Percentiles rank a stretch among this genome's conserved stretches.
phyloP scores from a whole-genome alignment of 1,140 invertebrate species.

The Eubasilissa regina region DNA sequence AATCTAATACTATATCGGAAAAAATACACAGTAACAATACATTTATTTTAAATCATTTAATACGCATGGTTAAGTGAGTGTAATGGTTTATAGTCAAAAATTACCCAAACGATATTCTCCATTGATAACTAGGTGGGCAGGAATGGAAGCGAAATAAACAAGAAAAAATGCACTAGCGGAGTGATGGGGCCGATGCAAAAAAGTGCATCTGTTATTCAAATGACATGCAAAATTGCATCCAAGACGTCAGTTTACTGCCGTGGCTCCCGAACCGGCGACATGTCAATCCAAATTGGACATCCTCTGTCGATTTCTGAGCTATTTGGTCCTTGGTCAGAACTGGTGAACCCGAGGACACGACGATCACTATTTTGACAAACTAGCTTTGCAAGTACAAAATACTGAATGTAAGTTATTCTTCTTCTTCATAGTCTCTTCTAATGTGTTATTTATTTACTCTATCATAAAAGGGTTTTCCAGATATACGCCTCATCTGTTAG shows the following conservation, averaged over 20 bases:
- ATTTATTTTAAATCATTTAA: too few species aligned
- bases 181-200: conserved; percentile 1
- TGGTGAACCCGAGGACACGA: neutral
- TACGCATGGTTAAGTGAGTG: too few species aligned
- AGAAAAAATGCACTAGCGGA: neutral
- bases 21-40: too few species aligned
- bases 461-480: too few species aligned
- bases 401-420: too few species aligned
- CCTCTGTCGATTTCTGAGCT: neutral
- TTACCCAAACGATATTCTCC: too few species aligned
- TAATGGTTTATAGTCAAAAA: too few species aligned
- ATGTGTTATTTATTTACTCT: too few species aligned
- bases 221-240: conserved; percentile 26
- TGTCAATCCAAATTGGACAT: conserved; percentile 41
- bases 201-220: conserved; percentile 36
- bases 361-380: neutral
- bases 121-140: too few species aligned
- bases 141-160: neutral
- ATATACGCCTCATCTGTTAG: too few species aligned
- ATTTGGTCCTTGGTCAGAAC: neutral
- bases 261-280: conserved; percentile 8
- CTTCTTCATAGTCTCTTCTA: too few species aligned
- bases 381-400: neutral
- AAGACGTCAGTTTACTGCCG: conserved; percentile 8
- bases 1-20: too few species aligned